Evolutionary conservation across 1,140 invertebrate genomes (phyloP), one percentile per base, ranked within the genome.

Genomic region (Propsilocerus akamusi): DNA sequence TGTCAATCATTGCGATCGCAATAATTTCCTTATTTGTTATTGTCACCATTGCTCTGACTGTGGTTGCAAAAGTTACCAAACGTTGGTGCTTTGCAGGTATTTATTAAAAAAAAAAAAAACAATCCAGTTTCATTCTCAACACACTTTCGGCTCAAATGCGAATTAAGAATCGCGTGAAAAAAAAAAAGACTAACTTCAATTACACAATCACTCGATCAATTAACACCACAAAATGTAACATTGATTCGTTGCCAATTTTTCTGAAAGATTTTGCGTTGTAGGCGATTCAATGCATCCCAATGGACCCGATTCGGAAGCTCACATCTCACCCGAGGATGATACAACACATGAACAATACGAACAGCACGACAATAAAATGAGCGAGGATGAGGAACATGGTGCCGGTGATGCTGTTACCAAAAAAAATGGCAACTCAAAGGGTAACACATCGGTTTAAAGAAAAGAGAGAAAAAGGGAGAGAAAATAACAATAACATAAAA

Each of bases 61-160:
- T 84, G 34, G 84, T 85, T 61, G 83, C 83, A 41, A 77, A 81
- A 54, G 74, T 78, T 41, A 84, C 81, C 48, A 80, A 80, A 56
- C 73, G 81, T 63, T 86, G 83, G 83, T 86, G 83, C 65, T 86
- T 86, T 62, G 80, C 78, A 66, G 82, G 83, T 86, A 68, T 81
- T 26, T 26, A n/a, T 41, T 41, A 20, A 41, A 20, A 41, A 6
- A n/a, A n/a, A n/a, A n/a, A n/a, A n/a, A n/a, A n/a, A n/a, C n/a
- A n/a, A n/a, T n/a, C n/a, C n/a, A n/a, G n/a, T n/a, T n/a, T n/a
- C n/a, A n/a, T n/a, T n/a, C n/a, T n/a, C n/a, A n/a, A n/a, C n/a
- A n/a, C n/a, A n/a, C n/a, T n/a, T n/a, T n/a, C n/a, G n/a, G n/a
- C n/a, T n/a, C n/a, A n/a, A n/a, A n/a, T n/a, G n/a, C n/a, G n/a